Conservation (phyloP, 2,113 vertebrate species). For the Salvelinus namaycush region DNA sequence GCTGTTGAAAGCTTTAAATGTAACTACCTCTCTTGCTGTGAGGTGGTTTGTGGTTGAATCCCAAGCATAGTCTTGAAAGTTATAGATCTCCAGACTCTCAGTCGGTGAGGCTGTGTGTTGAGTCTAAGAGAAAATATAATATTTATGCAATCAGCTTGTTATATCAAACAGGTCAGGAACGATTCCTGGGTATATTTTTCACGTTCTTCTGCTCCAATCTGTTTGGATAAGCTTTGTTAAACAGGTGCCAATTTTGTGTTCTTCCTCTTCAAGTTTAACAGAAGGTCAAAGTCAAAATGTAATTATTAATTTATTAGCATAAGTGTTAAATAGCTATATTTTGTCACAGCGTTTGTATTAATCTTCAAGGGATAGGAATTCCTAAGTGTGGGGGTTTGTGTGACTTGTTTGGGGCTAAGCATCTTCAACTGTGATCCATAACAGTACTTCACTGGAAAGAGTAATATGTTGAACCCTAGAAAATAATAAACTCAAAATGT, state of each 20-base stretch:
- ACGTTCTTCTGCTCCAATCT: constrained; percentile 43
- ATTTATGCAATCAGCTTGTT: constrained; percentile 60
- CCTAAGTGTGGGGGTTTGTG: constrained; percentile 13
- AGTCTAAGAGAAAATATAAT: constrained; percentile 40
- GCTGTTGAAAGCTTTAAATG: constrained; percentile 13
- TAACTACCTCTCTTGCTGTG: neutral
- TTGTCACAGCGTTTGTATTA: neutral
- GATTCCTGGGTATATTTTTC: constrained; percentile 59
- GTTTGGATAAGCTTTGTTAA: constrained; percentile 63
- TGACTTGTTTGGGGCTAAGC: constrained; percentile 8
- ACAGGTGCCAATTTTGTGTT: constrained; percentile 58
- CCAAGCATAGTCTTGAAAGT: constrained; percentile 23
- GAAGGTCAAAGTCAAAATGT: neutral
- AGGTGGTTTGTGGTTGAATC: neutral
- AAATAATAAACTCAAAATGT: constrained; percentile 37
- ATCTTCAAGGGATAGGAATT: constrained; percentile 18
- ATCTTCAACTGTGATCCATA: constrained; percentile 8
- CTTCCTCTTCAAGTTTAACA: constrained; percentile 25
- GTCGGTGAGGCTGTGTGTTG: constrained; percentile 8
- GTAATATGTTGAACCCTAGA: constrained; percentile 16
- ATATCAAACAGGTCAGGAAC: constrained; percentile 55
- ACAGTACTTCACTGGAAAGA: constrained; percentile 10
- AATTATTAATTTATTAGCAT: neutral
- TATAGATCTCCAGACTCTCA: constrained; percentile 25
- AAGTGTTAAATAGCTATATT: neutral